A percentile compares a stretch with the other conserved stretches of the same genome.
phyloP scores from a whole-genome alignment of 2,888 invertebrate genomes.

The Lacanobia oleracea region DNA sequence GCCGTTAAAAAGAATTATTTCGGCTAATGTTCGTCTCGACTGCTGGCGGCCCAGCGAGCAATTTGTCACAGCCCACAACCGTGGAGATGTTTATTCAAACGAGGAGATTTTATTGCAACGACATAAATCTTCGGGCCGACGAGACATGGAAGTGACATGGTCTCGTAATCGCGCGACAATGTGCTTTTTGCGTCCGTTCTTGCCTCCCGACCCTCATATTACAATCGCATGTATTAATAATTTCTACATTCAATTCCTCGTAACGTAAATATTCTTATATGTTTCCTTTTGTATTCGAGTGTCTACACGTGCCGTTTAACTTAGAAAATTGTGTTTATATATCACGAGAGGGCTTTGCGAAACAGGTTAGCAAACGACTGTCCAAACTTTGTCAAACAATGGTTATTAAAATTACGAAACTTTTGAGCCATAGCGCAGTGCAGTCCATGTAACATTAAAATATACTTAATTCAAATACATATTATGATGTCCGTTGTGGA shows the following conservation, averaged over 20 bases:
- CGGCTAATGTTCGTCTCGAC: constrained; percentile 84
- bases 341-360: constrained; percentile 26
- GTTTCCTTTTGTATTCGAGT: constrained; percentile 35
- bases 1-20: constrained; percentile 86
- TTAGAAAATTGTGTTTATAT: constrained; percentile 35
- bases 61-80: constrained; percentile 86
- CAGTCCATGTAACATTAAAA: constrained; percentile 78
- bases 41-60: constrained; percentile 83
- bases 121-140: constrained; percentile 85
- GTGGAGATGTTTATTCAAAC: constrained; percentile 89
- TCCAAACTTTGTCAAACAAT: constrained; percentile 50
- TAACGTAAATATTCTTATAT: constrained; percentile 67
- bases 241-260: constrained; percentile 62
- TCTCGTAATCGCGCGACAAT: constrained; percentile 82
- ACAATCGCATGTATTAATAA: constrained; percentile 67
- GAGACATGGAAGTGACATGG: constrained; percentile 84
- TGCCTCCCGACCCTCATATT: constrained; percentile 59
- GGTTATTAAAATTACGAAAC: constrained; percentile 67
- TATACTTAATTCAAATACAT: constrained; percentile 77
- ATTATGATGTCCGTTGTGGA: constrained; percentile 72
- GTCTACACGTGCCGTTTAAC: constrained; percentile 11
- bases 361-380: constrained; percentile 41
- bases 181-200: constrained; percentile 69
- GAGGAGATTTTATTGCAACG: constrained; percentile 88
- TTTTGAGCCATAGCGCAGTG: constrained; percentile 70